These are phyloP conservation scores for Actinostola sp. DNA, from an alignment of 92 coral and sea anemone species.

Conservation along the genomic window DNA sequence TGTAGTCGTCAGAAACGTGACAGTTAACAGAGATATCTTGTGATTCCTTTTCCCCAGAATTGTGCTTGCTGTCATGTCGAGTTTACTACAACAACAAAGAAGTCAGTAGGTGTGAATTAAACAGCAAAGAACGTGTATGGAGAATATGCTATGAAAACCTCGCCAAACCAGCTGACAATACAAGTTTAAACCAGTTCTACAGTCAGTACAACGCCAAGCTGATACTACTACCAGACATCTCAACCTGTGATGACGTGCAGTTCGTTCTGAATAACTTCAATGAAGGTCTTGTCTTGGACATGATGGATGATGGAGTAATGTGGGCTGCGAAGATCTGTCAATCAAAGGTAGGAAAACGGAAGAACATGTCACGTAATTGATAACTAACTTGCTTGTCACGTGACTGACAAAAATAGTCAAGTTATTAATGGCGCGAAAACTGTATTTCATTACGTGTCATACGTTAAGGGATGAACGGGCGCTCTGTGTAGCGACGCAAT, in stretches of 20 bases:
- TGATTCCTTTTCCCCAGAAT: slow-evolving; percentile 27
- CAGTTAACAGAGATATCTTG: too few species aligned
- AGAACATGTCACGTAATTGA: neutral
- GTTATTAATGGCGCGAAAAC: too few species aligned
- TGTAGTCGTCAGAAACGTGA: too few species aligned
- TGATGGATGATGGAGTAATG: slow-evolving; percentile 57
- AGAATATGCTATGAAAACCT: slow-evolving; percentile 59
- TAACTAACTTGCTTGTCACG: too few species aligned
- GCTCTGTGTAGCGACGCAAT: too few species aligned
- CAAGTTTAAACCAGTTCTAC: slow-evolving; percentile 40
- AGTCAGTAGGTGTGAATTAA: slow-evolving; percentile 44
- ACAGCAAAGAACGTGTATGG: slow-evolving; percentile 50
- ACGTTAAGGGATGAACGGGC: too few species aligned
- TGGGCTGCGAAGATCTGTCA: slow-evolving; percentile 61
- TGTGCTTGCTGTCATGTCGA: slow-evolving; percentile 34
- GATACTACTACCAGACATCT: slow-evolving; percentile 55
- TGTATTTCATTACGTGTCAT: too few species aligned
- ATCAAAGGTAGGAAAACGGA: slow-evolving; percentile 78
- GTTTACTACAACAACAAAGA: slow-evolving; percentile 55
- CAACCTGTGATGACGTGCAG: slow-evolving; percentile 42
- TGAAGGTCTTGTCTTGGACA: slow-evolving; percentile 72
- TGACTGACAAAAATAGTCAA: too few species aligned
- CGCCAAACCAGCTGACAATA: slow-evolving; percentile 18
- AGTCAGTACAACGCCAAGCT: slow-evolving; percentile 66
- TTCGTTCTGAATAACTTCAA: slow-evolving; percentile 58